phyloP scores from a whole-genome alignment of 1,140 invertebrate genomes.

The Sminthurides bifidus region DNA sequence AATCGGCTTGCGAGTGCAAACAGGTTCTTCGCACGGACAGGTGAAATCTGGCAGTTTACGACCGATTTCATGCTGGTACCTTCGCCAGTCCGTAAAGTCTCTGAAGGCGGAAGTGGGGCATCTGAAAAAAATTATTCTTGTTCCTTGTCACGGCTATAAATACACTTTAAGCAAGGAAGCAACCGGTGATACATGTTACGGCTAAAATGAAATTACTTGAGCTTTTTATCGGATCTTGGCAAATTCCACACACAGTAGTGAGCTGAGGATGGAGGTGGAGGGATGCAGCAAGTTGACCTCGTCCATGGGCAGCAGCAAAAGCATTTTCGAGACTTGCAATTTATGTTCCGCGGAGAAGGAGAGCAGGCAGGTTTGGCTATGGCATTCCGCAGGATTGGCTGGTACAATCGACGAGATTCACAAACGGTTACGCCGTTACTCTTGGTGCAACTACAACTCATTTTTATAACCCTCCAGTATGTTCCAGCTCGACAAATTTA shows the following conservation, averaged over 20 bases:
- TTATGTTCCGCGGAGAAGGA: too few species aligned
- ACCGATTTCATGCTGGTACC: constrained; percentile 23
- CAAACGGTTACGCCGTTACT: too few species aligned
- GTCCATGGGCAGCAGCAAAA: too few species aligned
- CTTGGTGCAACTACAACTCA: too few species aligned
- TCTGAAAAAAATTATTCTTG: constrained; percentile 7
- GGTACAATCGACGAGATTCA: too few species aligned
- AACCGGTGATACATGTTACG: background rate
- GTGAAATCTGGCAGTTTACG: background rate
- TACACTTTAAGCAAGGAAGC: background rate
- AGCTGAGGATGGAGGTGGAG: too few species aligned
- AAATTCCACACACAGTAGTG: constrained; percentile 25
- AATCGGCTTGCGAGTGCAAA: background rate
- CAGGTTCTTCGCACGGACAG: constrained; percentile 19
- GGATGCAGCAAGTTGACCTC: too few species aligned
- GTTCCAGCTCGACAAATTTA: too few species aligned
- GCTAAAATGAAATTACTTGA: background rate
- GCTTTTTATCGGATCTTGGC: constrained; percentile 21
- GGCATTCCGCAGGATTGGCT: too few species aligned
- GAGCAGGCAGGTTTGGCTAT: too few species aligned
- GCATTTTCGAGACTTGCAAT: too few species aligned
- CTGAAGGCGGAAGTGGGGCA: constrained; percentile 13
- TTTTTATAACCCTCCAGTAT: too few species aligned
- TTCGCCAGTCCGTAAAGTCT: constrained; percentile 24
- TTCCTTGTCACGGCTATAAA: background rate